Conservation (phyloP, 2,113 vertebrate genomes). For the Galeopterus variegatus region DNA sequence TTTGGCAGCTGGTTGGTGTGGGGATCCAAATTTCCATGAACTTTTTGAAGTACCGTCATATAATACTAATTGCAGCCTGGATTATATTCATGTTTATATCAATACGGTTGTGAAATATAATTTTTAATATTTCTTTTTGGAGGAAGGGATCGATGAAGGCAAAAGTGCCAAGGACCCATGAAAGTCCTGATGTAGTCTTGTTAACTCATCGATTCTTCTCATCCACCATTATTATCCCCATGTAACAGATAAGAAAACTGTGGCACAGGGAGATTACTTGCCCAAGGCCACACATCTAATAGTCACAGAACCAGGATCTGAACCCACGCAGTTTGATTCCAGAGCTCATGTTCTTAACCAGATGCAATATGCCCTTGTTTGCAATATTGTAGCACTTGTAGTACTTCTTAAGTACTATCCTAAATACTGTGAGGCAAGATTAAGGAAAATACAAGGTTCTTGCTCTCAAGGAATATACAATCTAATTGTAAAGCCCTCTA, state of each 20-base stretch:
- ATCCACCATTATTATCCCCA: not conserved
- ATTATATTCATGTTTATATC: slow-evolving; percentile 42
- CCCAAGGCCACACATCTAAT: not conserved
- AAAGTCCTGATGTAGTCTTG: not conserved
- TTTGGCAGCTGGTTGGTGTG: no score
- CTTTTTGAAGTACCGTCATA: no score
- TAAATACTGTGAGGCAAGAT: not conserved
- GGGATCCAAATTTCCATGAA: no score
- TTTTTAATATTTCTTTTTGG: slow-evolving; percentile 40
- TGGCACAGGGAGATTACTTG: not conserved
- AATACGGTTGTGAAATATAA: slow-evolving; percentile 33
- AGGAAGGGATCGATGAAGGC: not conserved
- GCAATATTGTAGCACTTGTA: not conserved
- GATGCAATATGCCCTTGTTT: not conserved
- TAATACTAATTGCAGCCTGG: slow-evolving; percentile 22
- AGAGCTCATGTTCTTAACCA: not conserved
- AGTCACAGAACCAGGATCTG: not conserved
- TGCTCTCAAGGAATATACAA: slow-evolving; percentile 13
- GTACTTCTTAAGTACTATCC: not conserved
- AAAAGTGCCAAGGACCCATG: not conserved
- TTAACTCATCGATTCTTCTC: not conserved
- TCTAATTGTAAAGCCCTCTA: slow-evolving; percentile 39
- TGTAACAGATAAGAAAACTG: not conserved
- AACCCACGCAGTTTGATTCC: slow-evolving; percentile 3
- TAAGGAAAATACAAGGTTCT: slow-evolving; percentile 25